Percentiles rank a stretch among this genome's conserved stretches.
Evolutionary conservation across 2,888 invertebrate species (phyloP).

Genomic region (Iphiclides podalirius): DNA sequence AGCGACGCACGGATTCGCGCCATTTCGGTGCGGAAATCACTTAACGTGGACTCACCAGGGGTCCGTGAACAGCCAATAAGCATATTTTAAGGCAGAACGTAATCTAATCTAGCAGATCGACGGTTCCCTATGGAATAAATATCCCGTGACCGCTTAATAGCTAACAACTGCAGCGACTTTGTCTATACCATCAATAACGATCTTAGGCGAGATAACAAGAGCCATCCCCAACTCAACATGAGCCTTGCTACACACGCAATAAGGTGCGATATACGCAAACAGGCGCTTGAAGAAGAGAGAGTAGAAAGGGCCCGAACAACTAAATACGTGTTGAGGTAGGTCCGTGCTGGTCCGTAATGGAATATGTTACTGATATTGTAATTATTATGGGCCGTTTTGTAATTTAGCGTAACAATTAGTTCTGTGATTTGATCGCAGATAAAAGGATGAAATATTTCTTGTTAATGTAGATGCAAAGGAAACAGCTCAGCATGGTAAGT

Average conservation of each 20-base stretch:
- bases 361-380: conserved; percentile 27
- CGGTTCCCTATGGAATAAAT: conserved; percentile 18
- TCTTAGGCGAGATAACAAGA: conserved; percentile 16
- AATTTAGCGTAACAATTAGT: not conserved
- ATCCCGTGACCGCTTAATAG: conserved; percentile 23
- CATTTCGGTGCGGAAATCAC: no score
- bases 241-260: conserved; percentile 1
- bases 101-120: conserved; percentile 21
- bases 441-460: no score
- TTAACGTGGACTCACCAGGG: not conserved
- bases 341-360: conserved; percentile 23
- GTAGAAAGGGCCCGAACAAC: conserved; percentile 29
- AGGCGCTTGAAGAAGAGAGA: not conserved
- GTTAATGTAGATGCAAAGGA: no score
- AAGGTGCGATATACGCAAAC: not conserved
- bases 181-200: conserved; percentile 25
- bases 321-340: conserved; percentile 28
- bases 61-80: conserved; percentile 9
- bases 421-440: no score
- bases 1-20: no score
- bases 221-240: conserved; percentile 4
- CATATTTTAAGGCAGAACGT: conserved; percentile 8
- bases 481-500: no score
- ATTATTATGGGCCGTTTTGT: conserved; percentile 21
- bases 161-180: conserved; percentile 18